phyloP scores from a whole-genome alignment of 2,113 vertebrate species.

The Cariama cristata region DNA sequence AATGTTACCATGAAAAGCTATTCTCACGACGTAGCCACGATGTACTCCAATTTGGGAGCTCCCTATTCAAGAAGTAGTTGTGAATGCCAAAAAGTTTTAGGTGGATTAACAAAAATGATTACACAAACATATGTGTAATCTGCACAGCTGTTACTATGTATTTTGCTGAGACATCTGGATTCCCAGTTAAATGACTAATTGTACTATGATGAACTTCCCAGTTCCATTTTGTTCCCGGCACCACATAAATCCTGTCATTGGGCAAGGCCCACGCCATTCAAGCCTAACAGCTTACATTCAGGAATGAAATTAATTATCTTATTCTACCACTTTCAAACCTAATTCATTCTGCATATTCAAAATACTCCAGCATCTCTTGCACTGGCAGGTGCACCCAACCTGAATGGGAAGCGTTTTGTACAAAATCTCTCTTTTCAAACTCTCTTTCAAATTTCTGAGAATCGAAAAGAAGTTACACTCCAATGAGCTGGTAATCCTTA shows the following conservation, averaged over 20 bases:
- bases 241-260: neutral
- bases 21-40: fast-evolving
- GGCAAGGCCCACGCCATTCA: neutral
- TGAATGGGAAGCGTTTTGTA: neutral
- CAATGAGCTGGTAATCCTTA: neutral
- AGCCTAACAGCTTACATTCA: neutral
- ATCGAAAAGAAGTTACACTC: neutral
- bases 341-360: neutral
- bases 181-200: neutral
- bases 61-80: neutral
- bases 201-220: neutral
- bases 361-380: neutral
- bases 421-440: neutral
- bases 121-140: neutral
- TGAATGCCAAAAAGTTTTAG: neutral
- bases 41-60: neutral
- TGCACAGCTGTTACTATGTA: neutral
- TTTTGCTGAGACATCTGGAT: neutral
- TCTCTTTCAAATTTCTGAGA: neutral
- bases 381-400: neutral
- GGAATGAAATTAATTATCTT: neutral
- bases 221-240: neutral
- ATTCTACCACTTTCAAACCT: neutral
- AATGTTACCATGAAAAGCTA: fast-evolving
- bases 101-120: neutral